These are phyloP conservation scores for Luperina testacea DNA, from an alignment of 2,888 invertebrate species.

Conservation along the genomic window DNA sequence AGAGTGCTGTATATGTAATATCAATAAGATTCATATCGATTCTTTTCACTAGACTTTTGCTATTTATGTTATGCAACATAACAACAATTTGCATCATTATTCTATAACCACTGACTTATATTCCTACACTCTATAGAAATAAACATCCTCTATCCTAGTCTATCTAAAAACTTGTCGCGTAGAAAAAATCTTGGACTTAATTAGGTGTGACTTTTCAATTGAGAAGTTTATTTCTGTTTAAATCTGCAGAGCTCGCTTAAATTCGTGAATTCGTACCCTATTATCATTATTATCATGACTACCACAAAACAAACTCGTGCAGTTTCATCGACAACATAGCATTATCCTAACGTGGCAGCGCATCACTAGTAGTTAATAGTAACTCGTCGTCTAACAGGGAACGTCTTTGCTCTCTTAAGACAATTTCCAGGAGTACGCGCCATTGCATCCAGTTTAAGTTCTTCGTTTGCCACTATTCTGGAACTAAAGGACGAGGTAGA, in stretches of 20 bases:
- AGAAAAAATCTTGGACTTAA: neutral
- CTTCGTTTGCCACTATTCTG: conserved; percentile 70
- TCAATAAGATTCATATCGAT: neutral
- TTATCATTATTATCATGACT: neutral
- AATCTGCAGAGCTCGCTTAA: neutral
- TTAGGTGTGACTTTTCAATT: neutral
- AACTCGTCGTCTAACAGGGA: conserved; percentile 80
- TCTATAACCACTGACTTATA: no score
- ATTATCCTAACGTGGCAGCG: conserved; percentile 4
- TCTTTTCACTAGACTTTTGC: neutral
- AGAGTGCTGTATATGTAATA: no score
- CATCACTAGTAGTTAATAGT: conserved; percentile 85
- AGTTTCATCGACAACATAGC: conserved; percentile 38
- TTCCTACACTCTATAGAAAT: neutral
- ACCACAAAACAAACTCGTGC: neutral
- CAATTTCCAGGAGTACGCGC: conserved; percentile 84
- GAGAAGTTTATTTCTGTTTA: neutral
- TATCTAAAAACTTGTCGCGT: neutral
- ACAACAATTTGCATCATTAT: no score
- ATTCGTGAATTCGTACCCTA: neutral
- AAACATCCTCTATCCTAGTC: no score
- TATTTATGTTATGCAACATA: no score
- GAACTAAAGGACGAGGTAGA: conserved; percentile 43
- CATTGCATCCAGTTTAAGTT: conserved; percentile 82
- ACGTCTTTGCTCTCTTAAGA: conserved; percentile 86